These are phyloP conservation scores for Malacoctenus gilli DNA, from an alignment of 2,797 vertebrate species.

Conservation along the genomic window DNA sequence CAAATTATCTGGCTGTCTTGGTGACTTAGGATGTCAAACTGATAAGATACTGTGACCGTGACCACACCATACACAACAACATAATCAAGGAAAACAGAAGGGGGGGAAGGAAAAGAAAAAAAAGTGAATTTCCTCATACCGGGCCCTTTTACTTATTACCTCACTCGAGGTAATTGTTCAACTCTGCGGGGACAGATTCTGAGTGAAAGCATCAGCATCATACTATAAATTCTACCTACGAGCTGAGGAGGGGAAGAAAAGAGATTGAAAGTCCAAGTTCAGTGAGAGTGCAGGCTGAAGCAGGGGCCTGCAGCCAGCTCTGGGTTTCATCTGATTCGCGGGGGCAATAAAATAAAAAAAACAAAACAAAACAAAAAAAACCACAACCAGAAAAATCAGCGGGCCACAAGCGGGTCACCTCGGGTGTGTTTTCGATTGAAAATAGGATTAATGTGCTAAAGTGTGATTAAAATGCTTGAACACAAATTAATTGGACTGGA, in stretches of 20 bases:
- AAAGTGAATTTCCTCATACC: constrained; percentile 68
- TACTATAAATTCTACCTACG: constrained; percentile 92
- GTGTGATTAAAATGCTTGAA: constrained; percentile 99
- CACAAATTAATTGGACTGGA: constrained; percentile 98
- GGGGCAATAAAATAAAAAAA: constrained; percentile 81
- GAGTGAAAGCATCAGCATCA: constrained; percentile 89
- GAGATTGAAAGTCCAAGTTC: constrained; percentile 89
- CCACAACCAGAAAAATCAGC: constrained; percentile 30
- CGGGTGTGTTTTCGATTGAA: constrained; percentile 96
- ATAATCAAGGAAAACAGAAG: constrained; percentile 52
- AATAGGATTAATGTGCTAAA: constrained; percentile 99
- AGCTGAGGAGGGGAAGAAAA: constrained; percentile 65
- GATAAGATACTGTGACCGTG: constrained; percentile 73
- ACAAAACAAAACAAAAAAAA: constrained; percentile 51
- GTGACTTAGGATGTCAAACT: constrained; percentile 72
- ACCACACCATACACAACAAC: constrained; percentile 60
- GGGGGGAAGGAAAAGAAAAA: neutral
- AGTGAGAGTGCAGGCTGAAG: constrained; percentile 92
- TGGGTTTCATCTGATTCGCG: constrained; percentile 95
- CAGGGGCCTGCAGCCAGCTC: constrained; percentile 85
- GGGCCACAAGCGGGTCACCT: constrained; percentile 88
- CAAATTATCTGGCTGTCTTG: constrained; percentile 64
- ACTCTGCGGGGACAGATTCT: constrained; percentile 89
- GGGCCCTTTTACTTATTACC: constrained; percentile 75
- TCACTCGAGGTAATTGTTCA: constrained; percentile 88